Conservation (phyloP, 1,140 invertebrate species). For the Ceratina calcarata region DNA sequence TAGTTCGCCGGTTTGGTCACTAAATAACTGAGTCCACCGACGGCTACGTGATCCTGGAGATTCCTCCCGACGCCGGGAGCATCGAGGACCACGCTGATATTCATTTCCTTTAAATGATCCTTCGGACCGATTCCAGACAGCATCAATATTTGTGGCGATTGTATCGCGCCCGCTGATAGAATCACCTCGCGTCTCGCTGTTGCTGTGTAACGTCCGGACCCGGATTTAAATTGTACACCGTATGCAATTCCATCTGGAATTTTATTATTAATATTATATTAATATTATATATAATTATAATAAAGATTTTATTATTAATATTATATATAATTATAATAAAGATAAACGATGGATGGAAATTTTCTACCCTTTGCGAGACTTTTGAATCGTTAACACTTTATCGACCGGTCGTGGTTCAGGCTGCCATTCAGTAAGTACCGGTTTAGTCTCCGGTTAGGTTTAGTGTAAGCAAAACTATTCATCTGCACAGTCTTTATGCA, state of each 20-base stretch:
- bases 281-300: no score
- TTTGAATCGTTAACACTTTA: no score
- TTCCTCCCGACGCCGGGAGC: constrained; percentile 90
- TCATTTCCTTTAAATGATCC: constrained; percentile 80
- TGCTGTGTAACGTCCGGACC: constrained; percentile 77
- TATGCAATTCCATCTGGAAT: constrained; percentile 74
- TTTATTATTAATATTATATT: no score
- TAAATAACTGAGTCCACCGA: constrained; percentile 83
- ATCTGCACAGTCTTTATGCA: not conserved
- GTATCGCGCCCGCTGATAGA: constrained; percentile 86
- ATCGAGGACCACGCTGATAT: constrained; percentile 81
- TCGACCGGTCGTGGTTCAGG: no score
- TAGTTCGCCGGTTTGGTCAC: constrained; percentile 78
- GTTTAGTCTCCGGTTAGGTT: no score
- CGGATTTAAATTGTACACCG: constrained; percentile 84
- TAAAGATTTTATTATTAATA: no score
- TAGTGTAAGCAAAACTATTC: no score
- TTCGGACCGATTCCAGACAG: constrained; percentile 88
- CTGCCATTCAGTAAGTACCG: no score
- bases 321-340: no score
- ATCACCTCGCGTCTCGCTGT: constrained; percentile 85
- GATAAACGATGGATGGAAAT: no score
- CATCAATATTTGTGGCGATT: constrained; percentile 91
- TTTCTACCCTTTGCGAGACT: no score
- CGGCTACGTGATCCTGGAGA: constrained; percentile 89